These are phyloP conservation scores for Anseranas semipalmata DNA, from an alignment of 2,113 vertebrate species.

Conservation along the genomic window DNA sequence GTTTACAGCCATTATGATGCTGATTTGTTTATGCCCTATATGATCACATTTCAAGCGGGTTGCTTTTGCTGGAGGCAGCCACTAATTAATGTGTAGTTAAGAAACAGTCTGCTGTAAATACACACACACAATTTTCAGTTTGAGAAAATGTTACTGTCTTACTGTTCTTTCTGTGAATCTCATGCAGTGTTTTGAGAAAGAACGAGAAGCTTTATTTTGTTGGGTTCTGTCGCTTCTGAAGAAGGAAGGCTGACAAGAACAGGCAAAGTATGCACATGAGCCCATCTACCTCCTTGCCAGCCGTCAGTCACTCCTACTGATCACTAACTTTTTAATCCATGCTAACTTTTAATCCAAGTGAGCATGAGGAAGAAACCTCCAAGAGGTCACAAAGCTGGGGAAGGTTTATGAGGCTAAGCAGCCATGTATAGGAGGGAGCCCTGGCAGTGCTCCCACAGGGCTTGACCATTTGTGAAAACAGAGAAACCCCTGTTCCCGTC, in stretches of 20 bases:
- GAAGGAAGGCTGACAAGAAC: not conserved
- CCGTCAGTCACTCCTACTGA: not conserved
- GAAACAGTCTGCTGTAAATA: not conserved
- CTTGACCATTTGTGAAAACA: not conserved
- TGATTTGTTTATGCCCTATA: not conserved
- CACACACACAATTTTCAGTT: not conserved
- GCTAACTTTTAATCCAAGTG: not conserved
- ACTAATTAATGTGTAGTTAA: not conserved
- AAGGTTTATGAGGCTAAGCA: not conserved
- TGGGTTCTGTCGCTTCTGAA: not conserved
- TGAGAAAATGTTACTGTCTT: not conserved
- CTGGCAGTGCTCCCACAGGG: not conserved
- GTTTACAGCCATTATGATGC: not conserved
- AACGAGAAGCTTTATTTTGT: not conserved
- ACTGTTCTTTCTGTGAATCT: not conserved
- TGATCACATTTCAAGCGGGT: not conserved
- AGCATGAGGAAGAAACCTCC: not conserved
- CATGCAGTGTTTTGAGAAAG: not conserved
- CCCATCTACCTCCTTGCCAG: not conserved
- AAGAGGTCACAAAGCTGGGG: not conserved
- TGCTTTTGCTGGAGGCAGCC: not conserved
- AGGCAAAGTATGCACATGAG: rapidly evolving
- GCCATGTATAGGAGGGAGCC: not conserved
- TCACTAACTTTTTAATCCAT: not conserved
- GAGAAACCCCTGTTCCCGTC: not conserved